These are phyloP conservation scores for Oeneis ivallda DNA, from an alignment of 2,888 invertebrate species.

Conservation along the genomic window DNA sequence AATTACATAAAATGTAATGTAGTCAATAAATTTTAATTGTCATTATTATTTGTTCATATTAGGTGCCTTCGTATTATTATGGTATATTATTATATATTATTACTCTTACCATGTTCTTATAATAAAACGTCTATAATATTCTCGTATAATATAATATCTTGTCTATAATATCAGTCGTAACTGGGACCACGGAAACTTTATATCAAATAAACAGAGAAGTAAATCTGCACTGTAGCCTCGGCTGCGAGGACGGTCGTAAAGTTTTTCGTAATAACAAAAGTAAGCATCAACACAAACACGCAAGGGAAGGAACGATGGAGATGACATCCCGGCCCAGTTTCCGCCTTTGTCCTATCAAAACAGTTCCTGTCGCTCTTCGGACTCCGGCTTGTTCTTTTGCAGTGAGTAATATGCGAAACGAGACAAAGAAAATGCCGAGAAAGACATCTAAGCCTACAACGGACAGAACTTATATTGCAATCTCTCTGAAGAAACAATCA, in stretches of 20 bases:
- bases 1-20: too few species aligned
- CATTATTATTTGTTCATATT: too few species aligned
- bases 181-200: constrained; percentile 17
- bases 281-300: constrained; percentile 26
- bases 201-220: constrained; percentile 25
- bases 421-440: constrained; percentile 33
- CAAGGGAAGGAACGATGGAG: constrained; percentile 28
- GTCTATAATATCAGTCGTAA: constrained; percentile 14
- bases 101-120: neutral
- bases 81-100: too few species aligned
- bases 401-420: constrained; percentile 24
- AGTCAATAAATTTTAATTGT: too few species aligned
- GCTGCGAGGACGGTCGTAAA: constrained; percentile 21
- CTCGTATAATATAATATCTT: neutral
- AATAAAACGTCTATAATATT: neutral
- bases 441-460: constrained; percentile 30
- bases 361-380: constrained; percentile 51
- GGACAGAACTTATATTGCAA: constrained; percentile 9
- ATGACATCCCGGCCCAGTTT: constrained; percentile 56
- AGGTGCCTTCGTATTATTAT: too few species aligned
- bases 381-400: constrained; percentile 31
- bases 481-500: neutral
- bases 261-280: constrained; percentile 26
- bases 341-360: constrained; percentile 66
- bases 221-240: constrained; percentile 19